phyloP scores from a whole-genome alignment of 1,140 invertebrate species.

The Pseudomyrmex concolor region DNA sequence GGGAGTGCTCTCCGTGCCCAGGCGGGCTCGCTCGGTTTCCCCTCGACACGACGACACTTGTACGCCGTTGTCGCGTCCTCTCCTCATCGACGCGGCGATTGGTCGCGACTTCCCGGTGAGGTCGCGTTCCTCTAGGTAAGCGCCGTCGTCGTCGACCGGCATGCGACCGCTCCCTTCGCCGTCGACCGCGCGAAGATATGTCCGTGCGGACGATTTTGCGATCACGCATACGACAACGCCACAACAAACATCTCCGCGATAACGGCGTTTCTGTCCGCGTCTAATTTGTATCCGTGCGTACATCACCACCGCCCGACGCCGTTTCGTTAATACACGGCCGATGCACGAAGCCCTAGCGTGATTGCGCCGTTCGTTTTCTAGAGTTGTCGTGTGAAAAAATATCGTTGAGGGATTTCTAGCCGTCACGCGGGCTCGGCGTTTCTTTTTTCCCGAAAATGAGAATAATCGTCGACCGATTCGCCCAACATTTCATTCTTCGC shows the following conservation, averaged over 20 bases:
- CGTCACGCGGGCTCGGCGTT: too few species aligned
- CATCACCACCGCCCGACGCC: neutral
- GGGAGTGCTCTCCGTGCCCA: slow-evolving; percentile 8
- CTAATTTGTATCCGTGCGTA: neutral
- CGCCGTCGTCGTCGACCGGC: neutral
- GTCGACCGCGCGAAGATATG: slow-evolving; percentile 10
- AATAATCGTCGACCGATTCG: neutral
- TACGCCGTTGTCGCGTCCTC: slow-evolving; percentile 42
- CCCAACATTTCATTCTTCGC: neutral
- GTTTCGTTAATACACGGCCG: neutral
- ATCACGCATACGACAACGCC: slow-evolving; percentile 47
- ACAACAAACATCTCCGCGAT: slow-evolving; percentile 27
- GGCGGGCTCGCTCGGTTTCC: slow-evolving; percentile 3
- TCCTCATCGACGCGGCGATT: neutral
- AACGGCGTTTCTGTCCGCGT: neutral
- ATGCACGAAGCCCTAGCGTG: slow-evolving; percentile 54
- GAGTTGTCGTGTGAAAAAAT: too few species aligned
- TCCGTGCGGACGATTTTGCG: slow-evolving; percentile 47
- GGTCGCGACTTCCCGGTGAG: neutral
- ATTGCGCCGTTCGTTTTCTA: slow-evolving; percentile 25
- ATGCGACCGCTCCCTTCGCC: slow-evolving; percentile 53
- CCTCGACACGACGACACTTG: slow-evolving; percentile 18
- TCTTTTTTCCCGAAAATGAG: neutral
- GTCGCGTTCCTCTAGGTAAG: neutral
- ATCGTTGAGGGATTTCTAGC: too few species aligned